Evolutionary conservation across 2,113 vertebrate species (phyloP).

Genomic region (Nanger granti): DNA sequence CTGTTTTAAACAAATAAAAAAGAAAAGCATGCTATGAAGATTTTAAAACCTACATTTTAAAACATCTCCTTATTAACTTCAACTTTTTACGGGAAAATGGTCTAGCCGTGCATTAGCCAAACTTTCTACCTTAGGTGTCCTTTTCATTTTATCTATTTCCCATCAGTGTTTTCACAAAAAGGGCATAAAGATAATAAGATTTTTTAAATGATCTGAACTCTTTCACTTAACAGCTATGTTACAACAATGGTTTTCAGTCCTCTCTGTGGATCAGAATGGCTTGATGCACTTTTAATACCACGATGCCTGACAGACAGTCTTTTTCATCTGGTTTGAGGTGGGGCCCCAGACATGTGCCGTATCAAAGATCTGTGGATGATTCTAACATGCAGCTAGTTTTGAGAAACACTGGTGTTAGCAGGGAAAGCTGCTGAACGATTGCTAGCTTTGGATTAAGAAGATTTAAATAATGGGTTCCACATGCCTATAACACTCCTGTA

Average conservation of each 20-base stretch:
- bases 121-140: too few relatives aligned
- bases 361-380: neutral
- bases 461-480: neutral
- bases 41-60: neutral
- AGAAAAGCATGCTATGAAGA: neutral
- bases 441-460: neutral
- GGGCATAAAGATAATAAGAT: neutral
- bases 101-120: neutral
- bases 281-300: neutral
- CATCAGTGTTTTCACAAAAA: neutral
- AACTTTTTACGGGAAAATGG: neutral
- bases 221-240: neutral
- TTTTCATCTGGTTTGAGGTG: neutral
- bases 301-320: rapidly evolving
- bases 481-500: neutral
- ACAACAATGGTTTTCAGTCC: neutral
- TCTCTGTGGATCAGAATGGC: neutral
- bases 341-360: rapidly evolving
- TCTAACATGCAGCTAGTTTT: neutral
- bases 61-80: neutral
- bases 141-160: neutral
- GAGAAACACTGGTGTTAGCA: neutral
- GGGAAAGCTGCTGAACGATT: neutral
- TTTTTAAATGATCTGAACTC: neutral
- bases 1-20: neutral